Conservation (phyloP, 2,888 invertebrate species). For the Lissocephala sabroskyi region DNA sequence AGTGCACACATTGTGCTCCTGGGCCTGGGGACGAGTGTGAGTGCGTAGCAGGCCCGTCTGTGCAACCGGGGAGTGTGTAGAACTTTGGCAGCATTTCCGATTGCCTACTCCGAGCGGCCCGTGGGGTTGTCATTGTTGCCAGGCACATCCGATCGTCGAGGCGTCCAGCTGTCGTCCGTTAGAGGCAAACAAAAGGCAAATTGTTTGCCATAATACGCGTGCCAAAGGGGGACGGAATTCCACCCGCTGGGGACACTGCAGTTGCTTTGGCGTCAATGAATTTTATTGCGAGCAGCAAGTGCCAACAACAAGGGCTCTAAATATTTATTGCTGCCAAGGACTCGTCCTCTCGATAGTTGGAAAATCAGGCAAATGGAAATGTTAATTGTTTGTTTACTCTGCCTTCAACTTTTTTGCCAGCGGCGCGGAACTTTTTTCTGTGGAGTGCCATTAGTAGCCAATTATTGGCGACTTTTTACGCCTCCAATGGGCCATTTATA, state of each 20-base stretch:
- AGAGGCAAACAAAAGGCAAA: conserved; percentile 50
- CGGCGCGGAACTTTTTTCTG: conserved; percentile 32
- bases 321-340: conserved; percentile 24
- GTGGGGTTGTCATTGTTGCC: conserved; percentile 32
- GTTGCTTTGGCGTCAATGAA: conserved; percentile 45
- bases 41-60: neutral
- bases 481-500: conserved; percentile 43
- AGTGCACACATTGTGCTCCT: conserved; percentile 28
- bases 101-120: conserved; percentile 31
- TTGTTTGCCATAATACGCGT: conserved; percentile 63
- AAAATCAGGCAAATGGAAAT: conserved; percentile 61
- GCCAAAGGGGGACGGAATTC: conserved; percentile 33
- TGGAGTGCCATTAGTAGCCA: conserved; percentile 58
- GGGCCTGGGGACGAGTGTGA: neutral
- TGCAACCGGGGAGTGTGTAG: conserved; percentile 15
- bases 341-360: conserved; percentile 23
- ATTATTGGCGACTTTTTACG: conserved; percentile 59
- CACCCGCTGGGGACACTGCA: conserved; percentile 1
- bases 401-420: conserved; percentile 5
- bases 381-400: conserved; percentile 56
- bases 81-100: conserved; percentile 66
- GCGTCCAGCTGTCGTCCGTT: conserved; percentile 33
- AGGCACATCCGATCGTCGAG: neutral
- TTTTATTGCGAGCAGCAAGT: conserved; percentile 34
- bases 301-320: conserved; percentile 11